phyloP scores from a whole-genome alignment of 2,113 vertebrate species.

The Cichladusa arquata region DNA sequence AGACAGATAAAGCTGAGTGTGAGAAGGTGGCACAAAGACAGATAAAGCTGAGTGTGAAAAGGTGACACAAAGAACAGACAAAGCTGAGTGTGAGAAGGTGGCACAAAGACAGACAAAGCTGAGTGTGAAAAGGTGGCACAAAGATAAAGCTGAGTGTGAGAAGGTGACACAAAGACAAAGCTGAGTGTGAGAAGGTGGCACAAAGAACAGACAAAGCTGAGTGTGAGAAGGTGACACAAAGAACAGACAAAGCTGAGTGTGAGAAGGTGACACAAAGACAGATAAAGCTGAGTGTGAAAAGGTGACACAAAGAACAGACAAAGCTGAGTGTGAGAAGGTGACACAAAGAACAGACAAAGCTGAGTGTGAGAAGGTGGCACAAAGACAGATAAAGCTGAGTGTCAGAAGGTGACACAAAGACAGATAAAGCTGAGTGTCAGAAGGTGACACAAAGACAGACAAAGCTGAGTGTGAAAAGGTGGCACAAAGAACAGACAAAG shows the following conservation, averaged over 20 bases:
- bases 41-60: accelerated
- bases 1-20: no score
- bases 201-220: no score
- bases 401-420: background rate
- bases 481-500: background rate
- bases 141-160: no score
- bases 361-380: accelerated
- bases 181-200: background rate
- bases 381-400: no score
- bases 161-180: background rate
- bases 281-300: accelerated
- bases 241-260: background rate
- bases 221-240: background rate
- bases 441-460: background rate
- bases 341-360: background rate
- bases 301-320: background rate
- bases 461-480: no score
- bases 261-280: background rate
- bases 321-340: no score
- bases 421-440: background rate
- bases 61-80: background rate
- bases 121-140: background rate
- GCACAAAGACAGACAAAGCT: no score
- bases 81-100: background rate
- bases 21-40: background rate